Conservation (phyloP, 2,113 vertebrate species). For the Paradoxurus hermaphroditus region DNA sequence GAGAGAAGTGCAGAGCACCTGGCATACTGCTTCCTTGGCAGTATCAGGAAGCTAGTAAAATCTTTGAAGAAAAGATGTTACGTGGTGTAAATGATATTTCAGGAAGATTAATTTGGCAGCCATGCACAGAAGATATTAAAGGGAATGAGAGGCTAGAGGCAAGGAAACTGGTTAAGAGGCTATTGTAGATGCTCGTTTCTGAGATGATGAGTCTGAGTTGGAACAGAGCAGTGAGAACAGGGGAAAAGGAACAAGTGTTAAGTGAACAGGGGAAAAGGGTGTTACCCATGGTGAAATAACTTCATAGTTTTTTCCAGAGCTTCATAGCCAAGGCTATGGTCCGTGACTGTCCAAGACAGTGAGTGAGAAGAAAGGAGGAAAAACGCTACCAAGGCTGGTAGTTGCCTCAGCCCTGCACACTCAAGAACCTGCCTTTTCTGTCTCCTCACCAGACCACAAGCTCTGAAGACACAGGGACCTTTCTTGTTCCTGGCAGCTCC, state of each 20-base stretch:
- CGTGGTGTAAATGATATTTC: neutral
- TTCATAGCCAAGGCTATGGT: neutral
- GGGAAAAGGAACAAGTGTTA: neutral
- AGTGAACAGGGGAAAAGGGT: neutral
- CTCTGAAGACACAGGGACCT: neutral
- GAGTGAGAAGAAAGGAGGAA: neutral
- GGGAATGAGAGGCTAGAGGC: constrained; percentile 21
- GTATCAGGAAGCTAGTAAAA: neutral
- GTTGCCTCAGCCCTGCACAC: neutral
- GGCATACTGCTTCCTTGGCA: neutral
- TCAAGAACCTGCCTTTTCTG: neutral
- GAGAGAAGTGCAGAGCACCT: neutral
- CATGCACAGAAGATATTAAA: neutral
- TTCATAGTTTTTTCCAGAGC: no score
- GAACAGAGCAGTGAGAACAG: neutral
- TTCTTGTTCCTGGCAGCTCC: neutral
- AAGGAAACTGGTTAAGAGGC: constrained; percentile 31
- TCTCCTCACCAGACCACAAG: neutral
- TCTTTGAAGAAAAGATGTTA: neutral
- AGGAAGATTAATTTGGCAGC: neutral
- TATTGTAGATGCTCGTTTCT: neutral
- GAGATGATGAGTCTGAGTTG: constrained; percentile 35
- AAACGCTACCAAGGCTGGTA: neutral
- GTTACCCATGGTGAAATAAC: neutral
- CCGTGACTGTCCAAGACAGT: neutral